Base-by-base conservation (phyloP, 2,888 invertebrate genomes). In the Erebia palarica region DNA sequence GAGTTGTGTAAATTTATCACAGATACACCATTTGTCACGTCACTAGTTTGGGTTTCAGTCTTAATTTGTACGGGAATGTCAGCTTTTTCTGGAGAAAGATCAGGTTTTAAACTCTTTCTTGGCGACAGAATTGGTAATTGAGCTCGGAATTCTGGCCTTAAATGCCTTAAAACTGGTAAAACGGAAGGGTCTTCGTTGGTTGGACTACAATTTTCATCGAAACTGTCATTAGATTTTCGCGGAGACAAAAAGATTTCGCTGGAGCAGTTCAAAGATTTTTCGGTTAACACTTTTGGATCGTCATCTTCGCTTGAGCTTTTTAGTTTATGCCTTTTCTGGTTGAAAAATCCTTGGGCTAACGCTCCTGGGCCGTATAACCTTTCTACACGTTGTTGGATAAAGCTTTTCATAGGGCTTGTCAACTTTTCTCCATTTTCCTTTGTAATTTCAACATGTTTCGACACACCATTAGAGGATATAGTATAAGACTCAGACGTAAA, bases 351-450 rank as follows among this genome's bases (percentile, higher is more conserved):
- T 84, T 97, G 97, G 1, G 97, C 97, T 49, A 97, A 85, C 1
- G 97, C 97, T 5, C 97, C 97, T 0, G 97, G 97, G 0, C 98
- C 98, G 83, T 98, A 98, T 2, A 98, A 90, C 67, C 98, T 94
- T 81, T 98, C 98, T 1, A 98, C 97, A 60, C 97, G 94, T 82
- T 98, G 97, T 82, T 98, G 97, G 59, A 98, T 97, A 81, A 98
- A 97, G 64, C 97, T 96, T 82, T 95, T 95, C 82, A 95, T 94
- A 18, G 95, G 94, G 78, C 93, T 91, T 0, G 92, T 87, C 0
- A 93, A 78, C 70, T 88, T 81, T 70, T 93, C 93, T 0, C 93
- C 93, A 80, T 93, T 93, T 57, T 93, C 93, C 58, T 93, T 93
- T 0, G 92, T 93, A 1, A 93, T 93, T 75, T 93, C 93, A 0